phyloP scores from a whole-genome alignment of 2,113 vertebrate genomes.

The Xenus cinereus region DNA sequence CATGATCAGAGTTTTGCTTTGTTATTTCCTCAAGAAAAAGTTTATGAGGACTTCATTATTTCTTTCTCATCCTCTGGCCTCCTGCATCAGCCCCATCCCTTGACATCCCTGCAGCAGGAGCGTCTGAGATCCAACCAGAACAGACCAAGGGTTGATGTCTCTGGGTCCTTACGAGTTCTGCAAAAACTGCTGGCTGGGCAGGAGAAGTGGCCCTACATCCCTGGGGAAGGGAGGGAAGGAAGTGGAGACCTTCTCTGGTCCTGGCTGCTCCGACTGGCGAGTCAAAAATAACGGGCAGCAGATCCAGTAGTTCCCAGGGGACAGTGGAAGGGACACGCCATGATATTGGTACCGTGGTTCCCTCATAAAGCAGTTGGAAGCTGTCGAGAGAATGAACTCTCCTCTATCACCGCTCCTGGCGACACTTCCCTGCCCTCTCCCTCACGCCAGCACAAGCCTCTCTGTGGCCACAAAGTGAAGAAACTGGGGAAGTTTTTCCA shows the following conservation, averaged over 20 bases:
- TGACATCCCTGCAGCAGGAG: background rate
- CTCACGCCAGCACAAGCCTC: background rate
- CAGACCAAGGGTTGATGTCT: fast-evolving
- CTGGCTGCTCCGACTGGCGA: background rate
- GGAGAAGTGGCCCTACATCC: background rate
- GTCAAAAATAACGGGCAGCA: background rate
- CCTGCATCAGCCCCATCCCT: background rate
- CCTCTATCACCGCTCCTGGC: background rate
- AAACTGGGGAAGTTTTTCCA: fast-evolving
- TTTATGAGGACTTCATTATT: background rate
- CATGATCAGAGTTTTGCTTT: background rate
- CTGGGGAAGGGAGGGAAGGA: too few relatives aligned
- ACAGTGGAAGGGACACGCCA: background rate
- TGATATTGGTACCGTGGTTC: fast-evolving
- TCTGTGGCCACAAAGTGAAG: background rate
- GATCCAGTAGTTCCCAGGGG: background rate
- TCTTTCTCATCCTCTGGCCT: background rate
- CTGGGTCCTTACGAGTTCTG: background rate
- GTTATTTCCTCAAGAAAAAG: background rate
- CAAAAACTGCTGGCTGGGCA: background rate
- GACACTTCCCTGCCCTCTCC: background rate
- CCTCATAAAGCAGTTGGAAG: background rate
- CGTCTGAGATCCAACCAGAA: background rate
- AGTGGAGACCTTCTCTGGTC: background rate
- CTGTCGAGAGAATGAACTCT: background rate